Conservation (phyloP, 1,140 invertebrate genomes). For the Leptopilina boulardi region DNA sequence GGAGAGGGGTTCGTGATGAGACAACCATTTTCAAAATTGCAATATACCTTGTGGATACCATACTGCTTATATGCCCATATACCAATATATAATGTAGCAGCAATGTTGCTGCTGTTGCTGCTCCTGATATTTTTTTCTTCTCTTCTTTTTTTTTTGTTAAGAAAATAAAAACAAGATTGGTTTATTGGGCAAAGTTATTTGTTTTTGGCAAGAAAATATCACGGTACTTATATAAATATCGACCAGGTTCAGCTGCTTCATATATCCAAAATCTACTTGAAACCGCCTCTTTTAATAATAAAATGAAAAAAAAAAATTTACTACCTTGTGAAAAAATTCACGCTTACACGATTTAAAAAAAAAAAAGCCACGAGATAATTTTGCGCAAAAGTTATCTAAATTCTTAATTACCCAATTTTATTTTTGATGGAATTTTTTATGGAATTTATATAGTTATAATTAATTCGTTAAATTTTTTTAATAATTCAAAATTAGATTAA, state of each 20-base stretch:
- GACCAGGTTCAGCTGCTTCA: slow-evolving; percentile 65
- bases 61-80: slow-evolving; percentile 42
- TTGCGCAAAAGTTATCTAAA: too few species aligned
- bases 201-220: slow-evolving; percentile 69
- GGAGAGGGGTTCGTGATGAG: slow-evolving; percentile 68
- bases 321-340: not conserved
- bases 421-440: too few species aligned
- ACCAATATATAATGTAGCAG: slow-evolving; percentile 42
- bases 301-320: not conserved
- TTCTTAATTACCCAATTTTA: too few species aligned
- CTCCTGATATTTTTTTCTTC: not conserved
- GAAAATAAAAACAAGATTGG: slow-evolving; percentile 68
- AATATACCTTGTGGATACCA: slow-evolving; percentile 66
- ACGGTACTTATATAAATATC: slow-evolving; percentile 70
- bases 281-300: not conserved
- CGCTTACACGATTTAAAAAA: not conserved
- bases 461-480: too few species aligned
- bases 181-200: slow-evolving; percentile 67
- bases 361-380: too few species aligned
- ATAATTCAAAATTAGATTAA: too few species aligned
- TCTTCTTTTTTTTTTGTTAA: slow-evolving; percentile 49
- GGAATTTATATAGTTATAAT: too few species aligned
- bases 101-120: slow-evolving; percentile 43
- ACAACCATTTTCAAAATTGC: slow-evolving; percentile 75
- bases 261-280: not conserved